phyloP scores from a whole-genome alignment of 2,797 vertebrate species.

The Malacoraja senta region DNA sequence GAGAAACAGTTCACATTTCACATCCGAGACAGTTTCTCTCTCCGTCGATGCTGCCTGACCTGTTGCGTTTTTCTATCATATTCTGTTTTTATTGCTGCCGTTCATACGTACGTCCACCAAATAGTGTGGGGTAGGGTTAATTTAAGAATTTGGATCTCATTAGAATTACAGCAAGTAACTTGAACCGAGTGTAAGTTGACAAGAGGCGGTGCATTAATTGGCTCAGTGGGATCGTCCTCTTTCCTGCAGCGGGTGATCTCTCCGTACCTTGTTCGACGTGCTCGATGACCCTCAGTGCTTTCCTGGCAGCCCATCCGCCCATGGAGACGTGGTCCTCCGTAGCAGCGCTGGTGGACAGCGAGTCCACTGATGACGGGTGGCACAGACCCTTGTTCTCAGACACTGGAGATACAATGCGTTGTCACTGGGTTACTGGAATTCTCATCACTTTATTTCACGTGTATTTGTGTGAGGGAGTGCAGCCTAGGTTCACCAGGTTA shows the following conservation, averaged over 20 bases:
- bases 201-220: neutral
- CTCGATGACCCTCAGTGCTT: constrained; percentile 46
- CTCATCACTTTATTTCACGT: neutral
- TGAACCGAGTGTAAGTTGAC: neutral
- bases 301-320: constrained; percentile 48
- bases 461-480: too few relatives aligned
- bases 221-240: neutral
- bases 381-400: constrained; percentile 46
- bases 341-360: constrained; percentile 47
- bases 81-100: too few relatives aligned
- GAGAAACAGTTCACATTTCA: too few relatives aligned
- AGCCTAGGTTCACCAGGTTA: too few relatives aligned
- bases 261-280: constrained; percentile 42
- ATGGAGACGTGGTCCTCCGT: constrained; percentile 49
- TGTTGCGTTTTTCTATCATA: too few relatives aligned
- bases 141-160: neutral
- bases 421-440: too few relatives aligned
- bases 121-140: neutral
- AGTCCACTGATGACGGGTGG: constrained; percentile 47
- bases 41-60: too few relatives aligned
- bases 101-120: neutral
- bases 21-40: too few relatives aligned
- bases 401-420: constrained; percentile 35
- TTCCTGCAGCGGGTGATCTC: too few relatives aligned
- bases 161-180: too few relatives aligned